A percentile compares a stretch with the other conserved stretches of the same genome.
Conservation (phyloP, 2,113 vertebrate species). For the Copsychus sechellarum region DNA sequence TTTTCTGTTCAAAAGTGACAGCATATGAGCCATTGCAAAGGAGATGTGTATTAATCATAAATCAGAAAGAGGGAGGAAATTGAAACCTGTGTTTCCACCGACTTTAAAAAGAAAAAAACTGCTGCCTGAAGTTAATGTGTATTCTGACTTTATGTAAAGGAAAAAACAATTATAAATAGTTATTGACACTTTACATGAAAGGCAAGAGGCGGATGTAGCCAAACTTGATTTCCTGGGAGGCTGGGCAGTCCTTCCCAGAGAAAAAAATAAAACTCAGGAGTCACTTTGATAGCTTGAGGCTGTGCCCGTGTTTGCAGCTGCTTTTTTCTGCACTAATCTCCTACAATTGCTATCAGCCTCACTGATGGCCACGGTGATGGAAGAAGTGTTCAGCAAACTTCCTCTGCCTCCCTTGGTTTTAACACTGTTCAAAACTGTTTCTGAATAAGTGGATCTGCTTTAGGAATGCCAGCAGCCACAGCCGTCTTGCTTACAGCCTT, state of each 20-base stretch:
- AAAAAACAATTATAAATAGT: slow-evolving; percentile 11
- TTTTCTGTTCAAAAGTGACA: slow-evolving; percentile 43
- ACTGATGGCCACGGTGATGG: not conserved
- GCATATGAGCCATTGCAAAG: not conserved
- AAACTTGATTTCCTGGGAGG: slow-evolving; percentile 30
- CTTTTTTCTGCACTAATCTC: not conserved
- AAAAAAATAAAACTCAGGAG: not conserved
- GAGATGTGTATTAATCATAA: slow-evolving; percentile 24
- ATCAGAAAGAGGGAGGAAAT: slow-evolving; percentile 1
- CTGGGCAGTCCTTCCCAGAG: not conserved
- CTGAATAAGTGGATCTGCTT: not conserved
- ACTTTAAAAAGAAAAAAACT: not conserved
- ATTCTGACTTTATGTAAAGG: not conserved
- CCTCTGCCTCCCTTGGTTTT: not conserved
- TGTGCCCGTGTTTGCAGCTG: not conserved
- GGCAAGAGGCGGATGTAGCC: not conserved
- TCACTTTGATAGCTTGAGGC: not conserved
- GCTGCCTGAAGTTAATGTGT: not conserved
- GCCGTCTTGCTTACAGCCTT: not conserved
- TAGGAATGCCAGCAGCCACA: not conserved
- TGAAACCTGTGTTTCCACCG: not conserved
- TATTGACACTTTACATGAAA: slow-evolving; percentile 34
- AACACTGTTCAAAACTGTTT: not conserved
- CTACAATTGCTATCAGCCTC: not conserved
- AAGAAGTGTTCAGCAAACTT: not conserved